A percentile compares a stretch with the other conserved stretches of the same genome.
Evolutionary conservation across 2,113 vertebrate species (phyloP).

Genomic region (Gymnorhina tibicen): DNA sequence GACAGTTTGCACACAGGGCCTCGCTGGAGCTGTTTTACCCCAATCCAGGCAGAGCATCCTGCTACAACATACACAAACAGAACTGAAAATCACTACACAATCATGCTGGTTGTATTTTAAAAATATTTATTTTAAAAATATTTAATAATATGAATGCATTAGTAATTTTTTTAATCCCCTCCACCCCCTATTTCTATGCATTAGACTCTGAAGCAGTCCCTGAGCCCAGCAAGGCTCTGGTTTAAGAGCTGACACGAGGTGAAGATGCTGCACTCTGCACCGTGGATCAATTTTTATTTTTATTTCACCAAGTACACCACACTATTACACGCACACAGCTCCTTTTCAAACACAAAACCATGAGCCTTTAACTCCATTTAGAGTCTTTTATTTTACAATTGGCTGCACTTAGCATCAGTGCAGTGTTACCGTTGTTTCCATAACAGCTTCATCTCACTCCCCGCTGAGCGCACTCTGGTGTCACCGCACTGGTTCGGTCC

Average conservation of each 20-base stretch:
- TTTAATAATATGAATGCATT: neutral
- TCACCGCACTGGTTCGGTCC: rapidly evolving
- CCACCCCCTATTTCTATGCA: rapidly evolving
- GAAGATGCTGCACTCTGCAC: neutral
- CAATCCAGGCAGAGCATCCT: neutral
- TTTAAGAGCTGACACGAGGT: neutral
- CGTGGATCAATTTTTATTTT: neutral
- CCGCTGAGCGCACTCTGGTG: rapidly evolving
- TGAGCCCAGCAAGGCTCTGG: neutral
- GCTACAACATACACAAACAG: neutral
- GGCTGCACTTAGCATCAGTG: neutral
- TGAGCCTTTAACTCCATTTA: neutral
- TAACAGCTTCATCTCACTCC: neutral
- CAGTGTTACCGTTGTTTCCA: neutral
- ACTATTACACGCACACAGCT: neutral
- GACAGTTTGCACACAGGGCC: neutral
- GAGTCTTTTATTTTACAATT: neutral
- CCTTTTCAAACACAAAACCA: neutral
- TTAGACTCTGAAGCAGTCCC: neutral
- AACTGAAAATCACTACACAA: neutral
- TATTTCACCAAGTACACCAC: neutral
- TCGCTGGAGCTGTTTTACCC: neutral
- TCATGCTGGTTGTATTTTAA: neutral
- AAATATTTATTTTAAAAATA: neutral
- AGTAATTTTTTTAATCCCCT: neutral